Base-by-base conservation (phyloP, 2,888 invertebrate genomes). In the Drosophila neutralis region DNA sequence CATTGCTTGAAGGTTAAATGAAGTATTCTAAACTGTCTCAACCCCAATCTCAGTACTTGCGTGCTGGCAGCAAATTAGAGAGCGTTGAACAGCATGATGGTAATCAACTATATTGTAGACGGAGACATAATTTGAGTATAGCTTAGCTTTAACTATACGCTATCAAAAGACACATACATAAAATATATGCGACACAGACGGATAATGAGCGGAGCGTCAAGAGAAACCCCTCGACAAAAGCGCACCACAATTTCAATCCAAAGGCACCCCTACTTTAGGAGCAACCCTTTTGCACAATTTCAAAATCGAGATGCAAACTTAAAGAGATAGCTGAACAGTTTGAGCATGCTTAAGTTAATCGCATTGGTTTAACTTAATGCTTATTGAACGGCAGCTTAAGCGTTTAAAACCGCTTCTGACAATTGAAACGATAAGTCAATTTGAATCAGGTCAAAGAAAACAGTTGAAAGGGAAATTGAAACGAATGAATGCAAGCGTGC, bases 311-410 rank as follows among this genome's bases (percentile, higher is more conserved):
- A 45, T 24, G 21, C 45, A 21, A 24, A 49, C 56, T 73, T 54
- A 21, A 66, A 60, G 62, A 53, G 31, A 66, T 31, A 57, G n/a
- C 10, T 42, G n/a, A 56, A 13, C 56, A 27, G 31, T 56, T 57
- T 42, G 21, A 60, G 33, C 15, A 15, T 56, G 35, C n/a, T 38
- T 33, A 49, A 21, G 49, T 48, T 64, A 52, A 49, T 53, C 29
- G 21, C 21, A 11, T 68, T 53, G 57, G 54, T 60, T 75, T 27
- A 49, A 29, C 51, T 74, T 68, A n/a, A 63, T 60, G 53, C 33
- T 75, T 68, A 78, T 78, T 78, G 75, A 75, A 71, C 60, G 62
- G 27, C 62, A 63, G n/a, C 65, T 78, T 66, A 65, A 75, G 40
- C 69, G 51, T 15, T 56, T 63, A 21, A 60, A 76, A 49, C 21